Evolutionary conservation across 2,888 invertebrate genomes (phyloP).

Genomic region (Sinotaia quadrata): DNA sequence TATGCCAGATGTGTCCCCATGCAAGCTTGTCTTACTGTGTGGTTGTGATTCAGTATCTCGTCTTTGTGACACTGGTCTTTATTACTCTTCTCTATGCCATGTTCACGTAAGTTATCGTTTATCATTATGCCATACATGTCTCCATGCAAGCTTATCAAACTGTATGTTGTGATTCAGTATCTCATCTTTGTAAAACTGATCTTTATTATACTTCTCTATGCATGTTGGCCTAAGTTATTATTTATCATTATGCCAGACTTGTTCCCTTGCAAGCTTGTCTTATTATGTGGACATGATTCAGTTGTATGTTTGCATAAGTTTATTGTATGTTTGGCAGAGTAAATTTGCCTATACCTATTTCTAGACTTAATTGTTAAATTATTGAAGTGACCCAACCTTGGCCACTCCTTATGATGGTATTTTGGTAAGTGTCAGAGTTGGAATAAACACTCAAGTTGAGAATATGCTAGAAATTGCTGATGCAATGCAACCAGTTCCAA

Average conservation of each 20-base stretch:
- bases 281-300: conserved; percentile 86
- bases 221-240: not conserved
- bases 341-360: too few relatives aligned
- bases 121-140: not conserved
- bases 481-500: too few relatives aligned
- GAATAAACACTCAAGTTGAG: too few relatives aligned
- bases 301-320: too few relatives aligned
- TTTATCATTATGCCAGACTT: too few relatives aligned
- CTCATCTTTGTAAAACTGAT: not conserved
- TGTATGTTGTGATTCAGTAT: conserved; percentile 58
- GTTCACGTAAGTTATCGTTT: conserved; percentile 80
- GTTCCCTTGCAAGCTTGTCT: conserved; percentile 52
- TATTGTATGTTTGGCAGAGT: too few relatives aligned
- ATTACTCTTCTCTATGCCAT: conserved; percentile 98
- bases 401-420: too few relatives aligned
- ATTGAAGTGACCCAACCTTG: too few relatives aligned
- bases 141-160: not conserved
- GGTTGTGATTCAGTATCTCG: conserved; percentile 94
- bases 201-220: not conserved
- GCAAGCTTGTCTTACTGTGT: conserved; percentile 68
- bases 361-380: too few relatives aligned
- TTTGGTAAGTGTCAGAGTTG: too few relatives aligned
- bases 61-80: conserved; percentile 95
- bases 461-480: too few relatives aligned
- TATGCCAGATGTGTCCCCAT: conserved; percentile 54